phyloP scores from a whole-genome alignment of 2,113 vertebrate genomes.

The Sigmodon hispidus region DNA sequence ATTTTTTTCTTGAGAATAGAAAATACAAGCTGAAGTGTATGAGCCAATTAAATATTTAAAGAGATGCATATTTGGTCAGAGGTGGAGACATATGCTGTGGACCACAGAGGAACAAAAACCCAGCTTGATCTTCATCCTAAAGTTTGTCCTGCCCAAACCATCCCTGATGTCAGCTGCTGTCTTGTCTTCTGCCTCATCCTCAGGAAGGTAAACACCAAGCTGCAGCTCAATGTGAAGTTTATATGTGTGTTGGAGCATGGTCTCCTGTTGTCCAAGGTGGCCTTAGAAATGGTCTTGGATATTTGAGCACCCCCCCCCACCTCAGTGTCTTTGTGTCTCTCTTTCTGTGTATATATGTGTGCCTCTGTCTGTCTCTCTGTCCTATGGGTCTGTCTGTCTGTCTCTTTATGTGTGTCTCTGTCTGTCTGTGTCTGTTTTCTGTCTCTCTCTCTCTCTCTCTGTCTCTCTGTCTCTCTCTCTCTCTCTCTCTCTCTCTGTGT shows the following conservation, averaged over 20 bases:
- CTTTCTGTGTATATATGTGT: not conserved
- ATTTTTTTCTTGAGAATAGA: not conserved
- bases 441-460: not conserved
- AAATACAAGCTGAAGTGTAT: not conserved
- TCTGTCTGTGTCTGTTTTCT: not conserved
- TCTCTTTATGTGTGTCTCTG: not conserved
- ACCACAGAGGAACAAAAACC: not conserved
- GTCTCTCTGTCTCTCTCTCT: no score
- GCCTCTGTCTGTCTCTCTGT: not conserved
- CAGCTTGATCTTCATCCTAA: not conserved
- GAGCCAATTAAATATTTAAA: slow-evolving; percentile 32
- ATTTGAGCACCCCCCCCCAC: no score
- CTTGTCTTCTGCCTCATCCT: not conserved
- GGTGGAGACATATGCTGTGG: slow-evolving; percentile 1
- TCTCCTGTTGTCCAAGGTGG: not conserved
- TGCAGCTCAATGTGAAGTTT: no score
- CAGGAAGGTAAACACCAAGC: not conserved
- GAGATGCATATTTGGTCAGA: not conserved
- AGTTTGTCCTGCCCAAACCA: not conserved
- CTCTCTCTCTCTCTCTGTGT: not conserved
- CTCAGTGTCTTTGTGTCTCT: not conserved
- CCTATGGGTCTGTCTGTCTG: not conserved
- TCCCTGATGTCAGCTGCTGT: not conserved
- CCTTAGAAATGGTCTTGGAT: not conserved
- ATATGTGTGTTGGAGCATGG: no score